Percentiles rank a stretch among this genome's conserved stretches.
phyloP scores from a whole-genome alignment of 2,113 vertebrate species.

The Tiliqua scincoides region DNA sequence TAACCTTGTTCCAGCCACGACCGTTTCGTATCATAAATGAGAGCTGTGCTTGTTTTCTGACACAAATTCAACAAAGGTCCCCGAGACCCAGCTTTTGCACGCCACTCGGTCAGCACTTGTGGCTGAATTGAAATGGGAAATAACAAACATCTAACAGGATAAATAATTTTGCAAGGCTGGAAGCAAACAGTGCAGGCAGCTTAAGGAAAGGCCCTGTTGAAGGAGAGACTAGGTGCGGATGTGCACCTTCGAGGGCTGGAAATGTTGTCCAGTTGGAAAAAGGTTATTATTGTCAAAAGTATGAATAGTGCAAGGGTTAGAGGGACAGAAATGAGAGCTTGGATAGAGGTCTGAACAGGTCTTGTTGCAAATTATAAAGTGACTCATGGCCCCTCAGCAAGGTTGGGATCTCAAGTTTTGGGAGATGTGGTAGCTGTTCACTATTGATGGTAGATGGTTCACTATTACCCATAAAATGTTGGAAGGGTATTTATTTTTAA shows the following conservation, averaged over 20 bases:
- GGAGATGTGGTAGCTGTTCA: no score
- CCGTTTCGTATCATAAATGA: slow-evolving; percentile 1
- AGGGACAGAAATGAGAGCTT: neutral
- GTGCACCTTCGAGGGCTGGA: neutral
- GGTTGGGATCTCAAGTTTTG: no score
- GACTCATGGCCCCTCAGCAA: neutral
- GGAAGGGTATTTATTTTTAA: no score
- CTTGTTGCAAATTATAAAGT: neutral
- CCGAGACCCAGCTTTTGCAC: neutral
- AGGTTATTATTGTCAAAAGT: neutral
- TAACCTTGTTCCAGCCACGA: neutral
- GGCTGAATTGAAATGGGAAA: neutral
- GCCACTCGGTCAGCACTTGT: neutral
- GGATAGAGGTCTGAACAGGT: neutral
- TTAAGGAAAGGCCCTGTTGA: neutral
- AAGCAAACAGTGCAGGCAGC: neutral
- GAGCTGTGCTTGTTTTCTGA: neutral
- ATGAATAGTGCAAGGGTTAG: neutral
- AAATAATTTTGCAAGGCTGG: neutral
- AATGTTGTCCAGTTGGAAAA: neutral
- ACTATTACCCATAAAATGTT: neutral
- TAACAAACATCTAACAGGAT: neutral
- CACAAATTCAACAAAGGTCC: slow-evolving; percentile 1
- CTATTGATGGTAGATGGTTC: no score
- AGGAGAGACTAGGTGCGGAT: neutral